phyloP scores from a whole-genome alignment of 2,797 vertebrate genomes.

The Melanotaenia pygmaea region DNA sequence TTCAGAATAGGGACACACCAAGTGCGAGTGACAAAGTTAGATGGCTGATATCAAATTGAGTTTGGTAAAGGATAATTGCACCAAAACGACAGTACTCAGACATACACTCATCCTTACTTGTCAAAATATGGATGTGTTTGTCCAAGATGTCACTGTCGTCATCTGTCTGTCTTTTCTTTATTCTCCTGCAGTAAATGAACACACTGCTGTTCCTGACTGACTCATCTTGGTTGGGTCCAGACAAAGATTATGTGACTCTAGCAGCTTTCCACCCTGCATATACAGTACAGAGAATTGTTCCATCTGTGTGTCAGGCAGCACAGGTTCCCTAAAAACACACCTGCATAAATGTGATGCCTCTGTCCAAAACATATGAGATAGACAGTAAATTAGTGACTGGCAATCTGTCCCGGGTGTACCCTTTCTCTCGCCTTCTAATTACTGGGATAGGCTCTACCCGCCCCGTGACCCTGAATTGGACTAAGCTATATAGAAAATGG shows the following conservation, averaged over 20 bases:
- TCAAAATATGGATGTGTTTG: constrained; percentile 1
- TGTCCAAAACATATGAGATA: neutral
- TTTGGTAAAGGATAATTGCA: constrained; percentile 37
- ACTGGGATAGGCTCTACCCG: no score
- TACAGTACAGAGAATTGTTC: constrained; percentile 49
- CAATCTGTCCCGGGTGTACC: no score
- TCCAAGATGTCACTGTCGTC: constrained; percentile 2
- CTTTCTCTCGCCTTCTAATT: no score
- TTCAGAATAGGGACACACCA: constrained; percentile 47
- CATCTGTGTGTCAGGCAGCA: constrained; percentile 32
- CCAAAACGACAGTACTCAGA: constrained; percentile 13
- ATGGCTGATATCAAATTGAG: constrained; percentile 39
- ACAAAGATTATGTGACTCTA: constrained; percentile 34
- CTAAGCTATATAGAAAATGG: no score
- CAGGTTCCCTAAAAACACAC: constrained; percentile 26
- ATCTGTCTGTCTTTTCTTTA: constrained; percentile 5
- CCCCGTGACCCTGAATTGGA: no score
- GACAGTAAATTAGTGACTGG: neutral
- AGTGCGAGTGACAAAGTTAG: constrained; percentile 36
- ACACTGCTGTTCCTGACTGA: constrained; percentile 48
- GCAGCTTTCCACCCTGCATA: constrained; percentile 38
- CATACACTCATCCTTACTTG: constrained; percentile 13
- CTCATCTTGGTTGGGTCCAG: constrained; percentile 36
- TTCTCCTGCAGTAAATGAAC: constrained; percentile 38
- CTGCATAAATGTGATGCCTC: neutral